Evolutionary conservation across 2,113 vertebrate genomes (phyloP), one percentile per base, ranked within the genome.

Genomic region (Channa argus): DNA sequence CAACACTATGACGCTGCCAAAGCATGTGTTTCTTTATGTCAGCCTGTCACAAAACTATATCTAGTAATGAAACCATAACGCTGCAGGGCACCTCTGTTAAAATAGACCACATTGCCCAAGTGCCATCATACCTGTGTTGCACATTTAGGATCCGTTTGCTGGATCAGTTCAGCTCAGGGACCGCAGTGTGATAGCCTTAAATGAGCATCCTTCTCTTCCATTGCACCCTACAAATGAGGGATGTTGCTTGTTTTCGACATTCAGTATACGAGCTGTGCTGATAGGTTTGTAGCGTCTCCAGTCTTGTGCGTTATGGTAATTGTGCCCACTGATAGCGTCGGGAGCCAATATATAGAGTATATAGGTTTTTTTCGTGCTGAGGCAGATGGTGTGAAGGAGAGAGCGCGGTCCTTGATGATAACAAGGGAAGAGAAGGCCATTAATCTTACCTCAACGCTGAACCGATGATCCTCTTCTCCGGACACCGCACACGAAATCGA

Each of bases 391-490:
- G 77, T 64, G 69, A 55, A 71, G 76, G 84, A 86, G 85, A 89
- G 56, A 46, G 78, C 79, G 11, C 79, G 84, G 85, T 86, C 83
- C 66, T 85, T 65, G 74, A 34, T 80, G 77, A 82, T 78, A 79
- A 79, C 49, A 62, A 14, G 58, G 58, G 54, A 56, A 24, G 54
- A 63, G 74, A 74, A 91, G 91, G 91, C 91, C 91, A 77, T 87
- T 82, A 37, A 68, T 90, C 96, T 97, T 96, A 98, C 97, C 97
- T 98, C 97, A 91, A 96, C 96, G 95, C 95, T 98, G 96, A 99
- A 98, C 85, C 94, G 95, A 83, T 95, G 95, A 76, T 89, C 54
- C 90, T 96, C 95, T 91, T 96, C 94, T 92, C 93, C 93, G 94
- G 95, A 96, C 92, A 94, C 95, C 44, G 95, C 92, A 86, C 96